Conservation (phyloP, 53 echinoderm and acorn worm genomes). For the Paracentrotus lividus region DNA sequence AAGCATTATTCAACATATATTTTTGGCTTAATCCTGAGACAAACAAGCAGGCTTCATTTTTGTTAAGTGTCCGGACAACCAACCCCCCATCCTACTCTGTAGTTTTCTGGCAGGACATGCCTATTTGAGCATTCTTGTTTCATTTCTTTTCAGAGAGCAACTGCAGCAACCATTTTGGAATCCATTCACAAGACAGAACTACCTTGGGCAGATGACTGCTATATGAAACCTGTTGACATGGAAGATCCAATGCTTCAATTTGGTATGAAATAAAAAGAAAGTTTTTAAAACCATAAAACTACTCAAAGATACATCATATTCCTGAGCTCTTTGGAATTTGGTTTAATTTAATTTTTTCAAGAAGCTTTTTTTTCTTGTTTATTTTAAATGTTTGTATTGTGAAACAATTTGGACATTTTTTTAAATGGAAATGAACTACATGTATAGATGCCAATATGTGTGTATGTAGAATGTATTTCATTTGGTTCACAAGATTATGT, state of each 20-base stretch:
- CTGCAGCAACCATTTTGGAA: constrained; percentile 62
- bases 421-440: too few relatives aligned
- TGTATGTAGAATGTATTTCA: too few relatives aligned
- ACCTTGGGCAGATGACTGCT: constrained; percentile 86
- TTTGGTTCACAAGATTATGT: not conserved
- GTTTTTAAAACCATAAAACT: not conserved
- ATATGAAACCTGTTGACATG: constrained; percentile 84
- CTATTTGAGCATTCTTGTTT: not conserved
- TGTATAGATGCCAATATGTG: too few relatives aligned
- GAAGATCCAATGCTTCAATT: constrained; percentile 87
- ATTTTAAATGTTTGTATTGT: too few relatives aligned
- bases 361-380: too few relatives aligned
- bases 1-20: too few relatives aligned
- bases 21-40: too few relatives aligned
- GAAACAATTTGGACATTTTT: too few relatives aligned
- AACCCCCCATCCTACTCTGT: too few relatives aligned
- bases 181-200: constrained; percentile 43
- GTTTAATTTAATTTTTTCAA: not conserved
- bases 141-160: constrained; percentile 62
- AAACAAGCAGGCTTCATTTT: too few relatives aligned
- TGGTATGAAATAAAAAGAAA: constrained; percentile 86
- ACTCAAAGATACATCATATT: too few relatives aligned
- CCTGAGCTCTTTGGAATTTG: not conserved
- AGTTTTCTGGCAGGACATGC: not conserved
- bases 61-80: too few relatives aligned